A percentile compares a stretch with the other conserved stretches of the same genome.
Conservation (phyloP, 2,113 vertebrate species). For the Tupaia chinensis region DNA sequence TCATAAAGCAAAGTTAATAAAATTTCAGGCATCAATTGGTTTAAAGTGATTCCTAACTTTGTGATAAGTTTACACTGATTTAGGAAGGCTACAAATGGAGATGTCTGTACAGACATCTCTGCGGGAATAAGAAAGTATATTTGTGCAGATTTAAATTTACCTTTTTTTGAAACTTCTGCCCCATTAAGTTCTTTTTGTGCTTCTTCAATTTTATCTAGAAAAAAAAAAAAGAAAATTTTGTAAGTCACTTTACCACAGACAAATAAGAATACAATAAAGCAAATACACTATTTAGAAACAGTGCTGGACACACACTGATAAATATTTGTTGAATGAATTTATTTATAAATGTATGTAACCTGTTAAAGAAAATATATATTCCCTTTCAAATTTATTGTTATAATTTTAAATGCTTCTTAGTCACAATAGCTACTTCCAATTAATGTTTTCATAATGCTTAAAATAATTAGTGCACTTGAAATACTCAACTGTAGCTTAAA, state of each 20-base stretch:
- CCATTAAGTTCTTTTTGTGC: slow-evolving; percentile 98
- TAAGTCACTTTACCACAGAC: neutral
- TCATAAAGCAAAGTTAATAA: neutral
- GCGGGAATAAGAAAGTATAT: neutral
- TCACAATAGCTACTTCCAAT: neutral
- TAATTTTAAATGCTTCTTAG: slow-evolving; percentile 29
- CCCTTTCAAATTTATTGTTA: slow-evolving; percentile 25
- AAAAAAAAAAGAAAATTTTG: slow-evolving; percentile 61
- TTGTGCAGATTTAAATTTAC: slow-evolving; percentile 84
- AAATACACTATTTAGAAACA: neutral
- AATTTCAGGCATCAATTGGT: neutral
- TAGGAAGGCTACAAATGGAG: neutral
- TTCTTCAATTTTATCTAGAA: slow-evolving; percentile 98
- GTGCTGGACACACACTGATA: neutral
- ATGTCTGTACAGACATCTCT: neutral
- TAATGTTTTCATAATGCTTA: neutral
- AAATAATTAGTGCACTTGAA: slow-evolving; percentile 9
- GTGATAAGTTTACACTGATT: neutral
- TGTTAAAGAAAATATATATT: neutral
- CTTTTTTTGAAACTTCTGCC: slow-evolving; percentile 94
- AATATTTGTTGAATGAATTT: slow-evolving; percentile 10
- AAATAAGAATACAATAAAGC: slow-evolving; percentile 34
- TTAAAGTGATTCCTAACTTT: neutral
- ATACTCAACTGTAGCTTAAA: neutral
- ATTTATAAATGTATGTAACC: slow-evolving; percentile 6